Evolutionary conservation across 2,797 vertebrate species (phyloP).

Genomic region (Smutsia temminckii): DNA sequence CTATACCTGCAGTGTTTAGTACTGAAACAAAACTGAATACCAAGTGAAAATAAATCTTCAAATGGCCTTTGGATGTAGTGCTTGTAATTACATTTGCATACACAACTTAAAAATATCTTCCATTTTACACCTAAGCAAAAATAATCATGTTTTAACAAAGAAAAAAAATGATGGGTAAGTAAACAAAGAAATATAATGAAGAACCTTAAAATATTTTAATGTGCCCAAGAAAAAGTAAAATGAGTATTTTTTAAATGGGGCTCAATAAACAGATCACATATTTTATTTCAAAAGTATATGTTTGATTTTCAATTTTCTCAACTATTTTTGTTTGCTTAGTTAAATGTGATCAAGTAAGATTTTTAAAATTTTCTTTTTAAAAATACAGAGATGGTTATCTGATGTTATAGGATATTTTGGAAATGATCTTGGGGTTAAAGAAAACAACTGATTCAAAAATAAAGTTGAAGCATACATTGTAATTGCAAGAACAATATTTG

Average conservation of each 20-base stretch:
- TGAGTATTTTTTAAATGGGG: not conserved
- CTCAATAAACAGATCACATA: not conserved
- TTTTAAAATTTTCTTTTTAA: slow-evolving; percentile 11
- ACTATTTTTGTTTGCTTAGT: slow-evolving; percentile 8
- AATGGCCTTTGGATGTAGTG: accelerated
- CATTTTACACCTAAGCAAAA: not conserved
- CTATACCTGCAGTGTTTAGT: not conserved
- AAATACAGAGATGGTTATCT: slow-evolving; percentile 19
- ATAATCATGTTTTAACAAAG: not conserved
- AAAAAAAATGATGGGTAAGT: not conserved
- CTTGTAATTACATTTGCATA: not conserved
- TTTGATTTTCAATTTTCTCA: slow-evolving; percentile 43
- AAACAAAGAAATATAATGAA: not conserved
- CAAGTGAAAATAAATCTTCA: not conserved
- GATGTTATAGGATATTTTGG: slow-evolving; percentile 22
- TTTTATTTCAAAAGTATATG: not conserved
- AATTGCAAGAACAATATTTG: slow-evolving; percentile 56
- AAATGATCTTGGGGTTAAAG: slow-evolving; percentile 45
- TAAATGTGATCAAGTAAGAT: not conserved
- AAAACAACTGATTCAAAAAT: slow-evolving; percentile 61
- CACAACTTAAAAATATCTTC: not conserved
- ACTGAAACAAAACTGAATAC: not conserved
- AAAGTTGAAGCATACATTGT: slow-evolving; percentile 66
- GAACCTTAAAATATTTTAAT: not conserved
- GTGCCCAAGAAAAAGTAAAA: not conserved